Percentiles rank a stretch among this genome's conserved stretches.
Conservation (phyloP, 2,113 vertebrate species). For the Reinhardtius hippoglossoides region DNA sequence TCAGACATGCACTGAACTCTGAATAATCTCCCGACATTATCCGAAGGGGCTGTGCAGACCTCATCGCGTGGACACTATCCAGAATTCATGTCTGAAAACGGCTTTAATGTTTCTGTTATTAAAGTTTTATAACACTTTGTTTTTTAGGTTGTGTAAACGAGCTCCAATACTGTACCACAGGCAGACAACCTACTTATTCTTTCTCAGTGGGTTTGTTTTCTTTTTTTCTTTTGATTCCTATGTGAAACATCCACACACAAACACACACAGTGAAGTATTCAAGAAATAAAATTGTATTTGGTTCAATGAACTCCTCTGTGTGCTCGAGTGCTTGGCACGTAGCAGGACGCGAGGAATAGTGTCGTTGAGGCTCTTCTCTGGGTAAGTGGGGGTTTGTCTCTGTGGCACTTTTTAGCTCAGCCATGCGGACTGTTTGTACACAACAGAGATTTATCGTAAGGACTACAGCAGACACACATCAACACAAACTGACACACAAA, state of each 20-base stretch:
- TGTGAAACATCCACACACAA: background rate
- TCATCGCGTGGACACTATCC: too few species aligned
- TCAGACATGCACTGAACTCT: too few species aligned
- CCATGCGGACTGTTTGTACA: slow-evolving; percentile 30
- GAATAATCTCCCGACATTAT: too few species aligned
- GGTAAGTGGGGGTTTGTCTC: slow-evolving; percentile 30
- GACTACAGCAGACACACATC: background rate
- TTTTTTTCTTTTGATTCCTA: background rate
- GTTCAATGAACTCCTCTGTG: slow-evolving; percentile 22
- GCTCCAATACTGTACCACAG: too few species aligned
- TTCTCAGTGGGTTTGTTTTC: background rate
- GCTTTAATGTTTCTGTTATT: background rate
- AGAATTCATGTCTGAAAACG: too few species aligned
- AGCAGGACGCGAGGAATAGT: background rate
- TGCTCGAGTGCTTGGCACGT: background rate
- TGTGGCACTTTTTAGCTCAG: slow-evolving; percentile 21
- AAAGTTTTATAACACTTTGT: background rate
- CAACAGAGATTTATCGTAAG: background rate
- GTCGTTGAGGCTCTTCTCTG: slow-evolving; percentile 4
- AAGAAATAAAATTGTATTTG: slow-evolving; percentile 30
- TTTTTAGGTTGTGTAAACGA: background rate
- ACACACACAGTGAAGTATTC: slow-evolving; percentile 32
- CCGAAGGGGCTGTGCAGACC: too few species aligned
- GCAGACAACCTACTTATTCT: too few species aligned
- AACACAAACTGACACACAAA: background rate